These are phyloP conservation scores for Pagetopsis macropterus DNA, from an alignment of 2,797 vertebrate species.

Conservation along the genomic window DNA sequence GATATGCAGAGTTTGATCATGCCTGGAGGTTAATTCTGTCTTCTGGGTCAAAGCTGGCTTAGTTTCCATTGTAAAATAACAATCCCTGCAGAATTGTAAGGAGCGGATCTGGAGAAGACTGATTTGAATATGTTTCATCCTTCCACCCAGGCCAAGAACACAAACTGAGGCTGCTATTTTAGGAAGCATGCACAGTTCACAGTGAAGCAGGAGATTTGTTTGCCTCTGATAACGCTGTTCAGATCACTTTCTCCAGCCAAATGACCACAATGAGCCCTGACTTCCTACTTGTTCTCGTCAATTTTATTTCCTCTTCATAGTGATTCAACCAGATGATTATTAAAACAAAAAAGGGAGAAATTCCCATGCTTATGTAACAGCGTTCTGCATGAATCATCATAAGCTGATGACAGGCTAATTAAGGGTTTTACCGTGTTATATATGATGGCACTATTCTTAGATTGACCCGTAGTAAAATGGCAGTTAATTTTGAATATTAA, in stretches of 20 bases:
- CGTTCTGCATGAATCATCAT: conserved; percentile 62
- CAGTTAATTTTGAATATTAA: conserved; percentile 70
- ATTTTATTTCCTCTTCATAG: conserved; percentile 27
- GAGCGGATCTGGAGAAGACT: conserved; percentile 61
- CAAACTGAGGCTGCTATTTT: conserved; percentile 77
- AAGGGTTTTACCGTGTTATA: conserved; percentile 62
- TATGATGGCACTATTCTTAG: conserved; percentile 68
- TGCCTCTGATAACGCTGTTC: conserved; percentile 73
- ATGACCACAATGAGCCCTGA: conserved; percentile 38
- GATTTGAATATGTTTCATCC: conserved; percentile 81
- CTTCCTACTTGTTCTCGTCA: conserved; percentile 27
- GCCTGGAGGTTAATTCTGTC: conserved; percentile 77
- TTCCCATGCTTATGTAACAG: conserved; percentile 67
- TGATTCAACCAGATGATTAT: conserved; percentile 39
- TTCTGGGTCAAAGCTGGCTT: conserved; percentile 80
- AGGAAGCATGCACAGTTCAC: conserved; percentile 71
- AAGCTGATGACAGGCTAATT: conserved; percentile 67
- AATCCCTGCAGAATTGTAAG: conserved; percentile 75
- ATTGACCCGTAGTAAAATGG: conserved; percentile 67
- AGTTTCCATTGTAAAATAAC: conserved; percentile 78
- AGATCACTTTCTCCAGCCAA: conserved; percentile 52
- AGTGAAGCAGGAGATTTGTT: conserved; percentile 69
- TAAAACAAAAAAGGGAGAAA: conserved; percentile 41
- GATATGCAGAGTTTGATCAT: conserved; percentile 68
- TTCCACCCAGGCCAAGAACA: conserved; percentile 71